Conservation (phyloP, 2,888 invertebrate genomes). For the Brenthis daphne region DNA sequence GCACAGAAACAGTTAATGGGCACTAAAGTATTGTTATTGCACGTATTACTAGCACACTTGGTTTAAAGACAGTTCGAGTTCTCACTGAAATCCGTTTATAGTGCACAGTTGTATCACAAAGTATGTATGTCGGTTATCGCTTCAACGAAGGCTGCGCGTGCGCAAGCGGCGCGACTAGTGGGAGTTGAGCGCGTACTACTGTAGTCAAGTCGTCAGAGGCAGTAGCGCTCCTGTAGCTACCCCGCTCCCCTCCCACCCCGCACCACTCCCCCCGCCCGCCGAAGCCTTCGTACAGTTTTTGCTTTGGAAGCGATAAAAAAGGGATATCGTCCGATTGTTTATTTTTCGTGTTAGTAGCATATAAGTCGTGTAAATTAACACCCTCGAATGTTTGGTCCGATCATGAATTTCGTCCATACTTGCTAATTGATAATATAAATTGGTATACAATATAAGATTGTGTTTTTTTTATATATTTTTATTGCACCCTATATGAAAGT, state of each 20-base stretch:
- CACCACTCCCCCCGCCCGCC: conserved; percentile 46
- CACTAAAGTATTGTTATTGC: conserved; percentile 54
- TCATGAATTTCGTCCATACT: conserved; percentile 60
- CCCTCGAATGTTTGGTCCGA: conserved; percentile 58
- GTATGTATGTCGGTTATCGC: conserved; percentile 50
- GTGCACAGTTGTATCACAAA: conserved; percentile 42
- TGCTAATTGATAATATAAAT: conserved; percentile 57
- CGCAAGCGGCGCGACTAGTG: conserved; percentile 71
- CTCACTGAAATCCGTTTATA: conserved; percentile 72
- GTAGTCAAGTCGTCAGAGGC: conserved; percentile 68
- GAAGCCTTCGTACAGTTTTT: conserved; percentile 73
- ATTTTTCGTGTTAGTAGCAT: conserved; percentile 80
- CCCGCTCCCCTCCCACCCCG: conserved; percentile 50
- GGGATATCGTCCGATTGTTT: conserved; percentile 77
- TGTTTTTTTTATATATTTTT: background rate
- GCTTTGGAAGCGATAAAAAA: conserved; percentile 76
- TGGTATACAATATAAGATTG: background rate
- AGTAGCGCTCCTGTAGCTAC: conserved; percentile 76
- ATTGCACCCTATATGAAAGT: background rate
- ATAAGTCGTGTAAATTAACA: conserved; percentile 79
- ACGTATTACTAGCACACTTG: conserved; percentile 6
- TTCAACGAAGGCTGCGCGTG: conserved; percentile 65
- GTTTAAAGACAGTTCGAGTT: conserved; percentile 44
- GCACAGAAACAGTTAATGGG: conserved; percentile 75
- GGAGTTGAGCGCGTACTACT: conserved; percentile 78